Conservation (phyloP, 2,888 invertebrate species). For the Antitype chi region DNA sequence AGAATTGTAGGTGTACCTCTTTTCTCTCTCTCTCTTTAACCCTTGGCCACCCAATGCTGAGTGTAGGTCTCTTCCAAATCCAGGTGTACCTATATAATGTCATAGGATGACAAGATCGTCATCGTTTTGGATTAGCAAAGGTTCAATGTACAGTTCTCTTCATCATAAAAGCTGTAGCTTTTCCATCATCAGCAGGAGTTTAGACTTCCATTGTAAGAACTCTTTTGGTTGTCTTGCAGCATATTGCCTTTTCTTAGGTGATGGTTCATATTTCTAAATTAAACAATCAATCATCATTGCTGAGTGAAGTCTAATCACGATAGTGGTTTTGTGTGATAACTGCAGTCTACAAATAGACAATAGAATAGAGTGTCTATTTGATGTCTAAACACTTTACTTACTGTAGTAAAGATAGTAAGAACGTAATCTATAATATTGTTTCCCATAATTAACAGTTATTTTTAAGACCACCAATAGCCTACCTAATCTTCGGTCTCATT, state of each 20-base stretch:
- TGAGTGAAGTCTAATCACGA: conserved; percentile 13
- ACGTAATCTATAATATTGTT: not conserved
- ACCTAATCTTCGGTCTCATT: too few species aligned
- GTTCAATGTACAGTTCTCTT: not conserved
- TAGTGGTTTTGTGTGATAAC: not conserved
- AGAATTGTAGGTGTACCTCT: too few species aligned
- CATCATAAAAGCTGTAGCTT: not conserved
- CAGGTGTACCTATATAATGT: too few species aligned
- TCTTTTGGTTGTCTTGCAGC: too few species aligned
- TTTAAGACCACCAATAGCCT: too few species aligned
- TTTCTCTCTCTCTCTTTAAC: too few species aligned
- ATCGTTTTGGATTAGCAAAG: not conserved
- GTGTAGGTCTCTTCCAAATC: too few species aligned
- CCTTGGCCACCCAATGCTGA: too few species aligned
- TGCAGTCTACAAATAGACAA: conserved; percentile 13
- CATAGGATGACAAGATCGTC: too few species aligned
- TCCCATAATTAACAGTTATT: not conserved
- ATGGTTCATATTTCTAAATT: not conserved
- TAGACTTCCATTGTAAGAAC: too few species aligned
- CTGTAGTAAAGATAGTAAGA: not conserved
- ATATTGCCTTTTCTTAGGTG: not conserved
- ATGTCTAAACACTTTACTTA: conserved; percentile 15
- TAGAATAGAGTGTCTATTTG: conserved; percentile 17
- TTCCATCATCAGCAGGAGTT: not conserved
- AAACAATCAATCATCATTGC: not conserved